Base-by-base conservation (phyloP, 1,140 invertebrate genomes). In the Calycopis cecrops region DNA sequence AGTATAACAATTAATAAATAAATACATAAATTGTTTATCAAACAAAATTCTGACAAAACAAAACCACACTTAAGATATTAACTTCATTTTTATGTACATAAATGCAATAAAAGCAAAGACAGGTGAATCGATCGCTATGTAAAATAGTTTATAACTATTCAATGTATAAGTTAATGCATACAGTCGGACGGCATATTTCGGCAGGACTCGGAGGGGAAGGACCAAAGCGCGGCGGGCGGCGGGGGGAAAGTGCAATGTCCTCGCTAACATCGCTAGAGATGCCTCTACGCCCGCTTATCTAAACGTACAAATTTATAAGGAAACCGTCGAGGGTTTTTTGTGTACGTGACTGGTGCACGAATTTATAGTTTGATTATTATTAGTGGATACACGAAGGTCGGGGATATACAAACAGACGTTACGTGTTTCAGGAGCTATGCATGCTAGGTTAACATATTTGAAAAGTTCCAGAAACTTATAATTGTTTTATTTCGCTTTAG, bases 181-280 rank as follows among this genome's bases (percentile, higher is more conserved):
- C 73, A 76, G 69, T 76, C 14, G 77, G 71, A 75, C 72, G 77
- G 80, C 75, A 60, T 79, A 76, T 81, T 82, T 80, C 75, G 76
- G 74, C 78, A 78, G 70, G 76, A 69, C 71, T 58, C 55, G 52
- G 66, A 68, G 71, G 65, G 70, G 63, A 71, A 81, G 80, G 77
- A 79, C 76, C 68, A 74, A 73, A 67, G 67, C 64, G 62, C 70
- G 44, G 63, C 49, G 62, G 60, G 73, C 60, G 66, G 57, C 69
- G 65, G 49, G 62, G 56, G 57, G 73, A 71, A 84, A 86, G 83
- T 86, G 83, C 83, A 86, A 86, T 82, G 83, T 86, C 83, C 83
- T 86, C 80, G 80, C 78, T 65, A 83, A 83, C 80, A 79, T 77
- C 64, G 77, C 69, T 60, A 68, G 71, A 73, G 76, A 82, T 80